Base-by-base conservation (phyloP, 2,888 invertebrate genomes). In the Arrhopalites spinosus region DNA sequence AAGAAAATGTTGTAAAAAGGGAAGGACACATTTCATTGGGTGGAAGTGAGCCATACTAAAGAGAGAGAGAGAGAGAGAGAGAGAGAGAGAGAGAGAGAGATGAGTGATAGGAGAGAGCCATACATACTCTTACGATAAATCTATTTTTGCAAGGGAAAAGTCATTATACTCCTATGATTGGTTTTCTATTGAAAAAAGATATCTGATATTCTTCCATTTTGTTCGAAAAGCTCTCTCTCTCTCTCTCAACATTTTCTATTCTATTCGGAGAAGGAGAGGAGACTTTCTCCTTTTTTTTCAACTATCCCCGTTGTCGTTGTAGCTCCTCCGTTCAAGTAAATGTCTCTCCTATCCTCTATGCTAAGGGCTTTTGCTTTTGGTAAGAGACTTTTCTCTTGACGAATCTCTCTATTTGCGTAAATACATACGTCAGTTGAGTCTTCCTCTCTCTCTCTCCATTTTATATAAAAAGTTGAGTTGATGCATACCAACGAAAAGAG, bases 161-260 rank as follows among this genome's bases (percentile, higher is more conserved):
- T 78, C 78, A 78, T 78, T 78, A 75, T 78, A 73, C 75, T 78
- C 78, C 70, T 75, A 69, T 78, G 78, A 78, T 78, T 78, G 78
- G 78, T 74, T 78, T 78, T 76, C 78, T 71, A 78, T 78, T 76
- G 78, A 78, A 78, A 73, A 73, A 63, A 76, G 78, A 78, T 78
- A 78, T 76, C 78, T 76, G 78, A 78, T 78, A 78, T 78, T 76
- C 78, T 78, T 73, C 73, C 75, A 78, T 78, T 75, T 78, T 78
- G 75, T 78, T 76, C 75, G 71, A 36, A 74, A 74, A 74, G 61
- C 68, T 74, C 74, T 69, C 61, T 64, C 64, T 66, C 25, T 50
- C 45, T 63, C 29, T n/a, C 2, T 47, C 20, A 11, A 45, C 59
- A 71, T 59, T 71, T 61, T 71, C 59, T 36, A 43, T 59, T 71